Base-by-base conservation (phyloP, 2,113 vertebrate species). In the Brachyhypopomus occidentalis region DNA sequence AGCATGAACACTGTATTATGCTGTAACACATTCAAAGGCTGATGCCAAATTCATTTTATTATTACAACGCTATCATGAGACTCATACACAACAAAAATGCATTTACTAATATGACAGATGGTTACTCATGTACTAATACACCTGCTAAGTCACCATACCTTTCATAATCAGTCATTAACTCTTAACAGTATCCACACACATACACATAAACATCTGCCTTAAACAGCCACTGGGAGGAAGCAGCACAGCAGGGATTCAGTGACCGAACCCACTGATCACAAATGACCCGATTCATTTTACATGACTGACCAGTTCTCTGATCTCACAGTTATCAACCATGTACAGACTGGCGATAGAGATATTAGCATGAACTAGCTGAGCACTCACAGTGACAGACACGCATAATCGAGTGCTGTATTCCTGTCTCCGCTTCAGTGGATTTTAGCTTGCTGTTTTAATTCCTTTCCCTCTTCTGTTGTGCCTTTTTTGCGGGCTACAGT, bases 401-500 rank as follows among this genome's bases (percentile, higher is more conserved):
- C 25, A 41, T 34, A 71, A 6, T 19, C 25, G 19, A 6, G 30
- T 67, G 0, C 12, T 16, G 2, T 67, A 8, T 5, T 25, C 55
- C 8, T 6, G 16, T 41, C 9, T 41, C 41, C 41, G 9, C 9
- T 55, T 16, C 6, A 17, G 12, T 45, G n/a, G 41, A n/a, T 34
- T 22, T 22, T 38, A 36, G 30, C 19, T 8, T n/a, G 34, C 64
- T 38, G 34, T 17, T 30, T 30, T 66, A 41, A 41, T 41, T 8
- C 14, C 7, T 20, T 11, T n/a, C 16, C 17, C 14, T 70, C 20
- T 59, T 70, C 20, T 71, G n/a, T 27, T 19, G 5, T 59, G 48
- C n/a, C 63, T 38, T 84, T 38, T 84, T 70, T 79, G 17, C 67
- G 69, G 48, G 55, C 16, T 81, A 85, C 23, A 96, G 96, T 88